Base-by-base conservation (phyloP, 2,888 invertebrate genomes). In the Melieria picta region DNA sequence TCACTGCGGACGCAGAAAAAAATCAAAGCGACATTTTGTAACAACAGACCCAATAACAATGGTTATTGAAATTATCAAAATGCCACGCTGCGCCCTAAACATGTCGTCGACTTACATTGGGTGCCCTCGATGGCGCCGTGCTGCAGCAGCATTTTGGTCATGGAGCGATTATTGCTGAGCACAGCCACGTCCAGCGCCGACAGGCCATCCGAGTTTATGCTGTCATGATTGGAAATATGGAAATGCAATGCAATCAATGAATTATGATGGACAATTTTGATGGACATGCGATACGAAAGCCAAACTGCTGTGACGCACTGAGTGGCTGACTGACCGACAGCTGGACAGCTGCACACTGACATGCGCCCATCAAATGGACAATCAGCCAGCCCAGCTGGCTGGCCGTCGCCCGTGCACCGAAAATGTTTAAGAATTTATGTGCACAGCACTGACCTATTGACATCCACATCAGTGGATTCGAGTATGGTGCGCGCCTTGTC, bases 141-240 rank as follows among this genome's bases (percentile, higher is more conserved):
- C 77, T 94, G 92, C 83, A 97, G 91, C 75, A 99, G 90, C 92
- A 97, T 93, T 88, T 93, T 95, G 70, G 94, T 94, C 86, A 98
- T 91, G 66, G 93, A 92, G 79, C 93, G 90, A 86, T 97, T 95
- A 86, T 94, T 94, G 83, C 95, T 94, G 83, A 98, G 90, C 66
- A 97, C 94, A 0, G 98, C 97, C 75, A 98, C 94, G 86, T 98
- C 98, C 85, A 98, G 87, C 0, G 96, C 93, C 9, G 96, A 95
- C 76, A 98, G 88, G 42, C 94, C 94, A 87, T 97, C 97, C 72
- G 91, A 90, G 86, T 97, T 98, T 80, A 95, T 90, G 85, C 97
- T 97, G 89, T 43, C 7, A 4, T 5, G 5, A 46, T 65, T 56
- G 30, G 30, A 30, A 30, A 30, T 30, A 30, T 30, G 30, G 30